Base-by-base conservation (phyloP, 2,888 invertebrate genomes). In the Eilema depressum region DNA sequence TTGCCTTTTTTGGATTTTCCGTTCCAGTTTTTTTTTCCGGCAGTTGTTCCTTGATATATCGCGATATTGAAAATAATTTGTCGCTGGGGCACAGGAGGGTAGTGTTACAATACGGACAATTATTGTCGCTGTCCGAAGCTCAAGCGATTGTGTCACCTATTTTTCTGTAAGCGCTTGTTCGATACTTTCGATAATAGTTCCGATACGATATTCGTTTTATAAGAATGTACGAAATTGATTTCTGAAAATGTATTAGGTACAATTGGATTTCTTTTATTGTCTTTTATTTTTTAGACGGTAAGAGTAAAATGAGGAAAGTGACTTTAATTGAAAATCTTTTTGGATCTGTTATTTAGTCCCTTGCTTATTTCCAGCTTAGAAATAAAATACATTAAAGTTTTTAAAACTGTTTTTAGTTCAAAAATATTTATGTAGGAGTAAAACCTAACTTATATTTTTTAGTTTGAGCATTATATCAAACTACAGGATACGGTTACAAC, bases 1-100 rank as follows among this genome's bases (percentile, higher is more conserved):
- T 86, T 86, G 84, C 81, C 78, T 83, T 85, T 86, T 85, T 85
- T 83, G 75, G 74, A 79, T 78, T 79, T 84, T 78, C 71, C 75
- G 69, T 68, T 73, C 47, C 74, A 61, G 63, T 68, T 71, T 68
- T 77, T n/a, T 77, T 81, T 74, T 75, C 67, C 74, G 75, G 73
- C 73, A 63, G 70, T 74, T 75, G 71, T 80, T 64, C 75, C 71
- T 78, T 83, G 78, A 79, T 79, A 70, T 77, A 82, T 78, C 72
- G 78, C 64, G 74, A 73, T 80, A 80, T 77, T 80, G 80, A 73
- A 80, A 77, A 82, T 80, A 80, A 80, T 81, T 77, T 81, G 74
- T 80, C 73, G 66, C 28, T 56, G 8, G 37, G 61, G 68, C 26
- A 63, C 65, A 64, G 62, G 62, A 62, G 20, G 74, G 70, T 71